Conservation (phyloP, 2,888 invertebrate species). For the Rhodophaea formosa region DNA sequence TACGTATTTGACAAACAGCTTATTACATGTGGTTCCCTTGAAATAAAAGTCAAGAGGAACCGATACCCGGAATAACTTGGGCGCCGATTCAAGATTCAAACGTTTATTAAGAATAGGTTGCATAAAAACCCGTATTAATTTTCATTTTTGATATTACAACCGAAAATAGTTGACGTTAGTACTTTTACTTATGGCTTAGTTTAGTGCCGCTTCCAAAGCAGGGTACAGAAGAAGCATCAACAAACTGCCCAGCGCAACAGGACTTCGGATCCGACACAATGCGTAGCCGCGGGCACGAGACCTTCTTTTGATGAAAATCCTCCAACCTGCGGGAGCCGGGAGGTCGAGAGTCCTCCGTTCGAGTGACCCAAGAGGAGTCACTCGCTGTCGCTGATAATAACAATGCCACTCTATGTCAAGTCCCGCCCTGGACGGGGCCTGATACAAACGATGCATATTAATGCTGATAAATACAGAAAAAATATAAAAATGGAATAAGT, state of each 20-base stretch:
- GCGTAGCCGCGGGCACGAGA: neutral
- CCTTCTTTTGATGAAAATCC: neutral
- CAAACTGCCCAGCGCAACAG: too few species aligned
- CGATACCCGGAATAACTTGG: neutral
- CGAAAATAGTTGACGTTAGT: too few species aligned
- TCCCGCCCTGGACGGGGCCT: neutral
- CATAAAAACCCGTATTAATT: too few species aligned
- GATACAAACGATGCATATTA: neutral
- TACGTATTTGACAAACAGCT: too few species aligned
- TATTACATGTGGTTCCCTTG: too few species aligned
- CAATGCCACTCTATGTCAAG: neutral
- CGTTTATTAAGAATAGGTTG: too few species aligned
- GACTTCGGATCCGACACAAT: neutral
- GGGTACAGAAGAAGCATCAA: too few species aligned
- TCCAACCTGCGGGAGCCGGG: neutral
- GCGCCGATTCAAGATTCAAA: too few species aligned
- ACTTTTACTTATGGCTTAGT: too few species aligned
- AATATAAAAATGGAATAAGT: too few species aligned
- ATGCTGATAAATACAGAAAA: neutral
- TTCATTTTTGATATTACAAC: too few species aligned
- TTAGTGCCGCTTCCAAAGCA: too few species aligned
- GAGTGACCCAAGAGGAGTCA: neutral
- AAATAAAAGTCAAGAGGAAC: neutral
- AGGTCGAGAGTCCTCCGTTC: neutral
- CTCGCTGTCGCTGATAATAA: neutral